Evolutionary conservation across 2,888 invertebrate species (phyloP).

Genomic region (Chrysolina americana): DNA sequence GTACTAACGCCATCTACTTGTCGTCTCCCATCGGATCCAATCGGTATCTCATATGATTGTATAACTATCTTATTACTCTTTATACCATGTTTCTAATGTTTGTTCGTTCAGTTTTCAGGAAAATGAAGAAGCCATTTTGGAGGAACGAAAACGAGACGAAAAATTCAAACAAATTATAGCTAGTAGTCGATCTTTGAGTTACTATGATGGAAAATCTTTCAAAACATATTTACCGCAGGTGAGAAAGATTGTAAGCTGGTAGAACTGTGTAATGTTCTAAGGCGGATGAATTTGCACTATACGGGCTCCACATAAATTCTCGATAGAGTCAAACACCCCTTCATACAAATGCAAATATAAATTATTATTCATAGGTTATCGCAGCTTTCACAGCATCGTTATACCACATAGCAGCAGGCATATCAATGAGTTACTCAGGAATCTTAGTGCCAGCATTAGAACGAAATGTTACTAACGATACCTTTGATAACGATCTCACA

Average conservation of each 20-base stretch:
- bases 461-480: conserved; percentile 3
- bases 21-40: too few species aligned
- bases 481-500: neutral
- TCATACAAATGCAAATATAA: too few species aligned
- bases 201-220: neutral
- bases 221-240: conserved; percentile 21
- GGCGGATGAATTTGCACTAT: too few species aligned
- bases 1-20: too few species aligned
- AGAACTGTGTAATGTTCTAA: too few species aligned
- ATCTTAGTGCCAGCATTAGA: neutral
- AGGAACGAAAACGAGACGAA: neutral
- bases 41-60: too few species aligned
- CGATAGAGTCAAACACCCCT: too few species aligned
- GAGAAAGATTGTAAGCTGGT: neutral
- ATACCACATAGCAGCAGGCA: neutral
- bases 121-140: conserved; percentile 2
- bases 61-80: too few species aligned
- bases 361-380: too few species aligned
- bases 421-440: conserved; percentile 3
- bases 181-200: neutral
- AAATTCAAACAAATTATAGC: conserved; percentile 6
- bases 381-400: conserved; percentile 3
- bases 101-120: neutral
- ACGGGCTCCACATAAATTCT: too few species aligned
- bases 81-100: too few species aligned